Evolutionary conservation across 2,113 vertebrate genomes (phyloP), one percentile per base, ranked within the genome.

Genomic region (Elanoides forficatus): DNA sequence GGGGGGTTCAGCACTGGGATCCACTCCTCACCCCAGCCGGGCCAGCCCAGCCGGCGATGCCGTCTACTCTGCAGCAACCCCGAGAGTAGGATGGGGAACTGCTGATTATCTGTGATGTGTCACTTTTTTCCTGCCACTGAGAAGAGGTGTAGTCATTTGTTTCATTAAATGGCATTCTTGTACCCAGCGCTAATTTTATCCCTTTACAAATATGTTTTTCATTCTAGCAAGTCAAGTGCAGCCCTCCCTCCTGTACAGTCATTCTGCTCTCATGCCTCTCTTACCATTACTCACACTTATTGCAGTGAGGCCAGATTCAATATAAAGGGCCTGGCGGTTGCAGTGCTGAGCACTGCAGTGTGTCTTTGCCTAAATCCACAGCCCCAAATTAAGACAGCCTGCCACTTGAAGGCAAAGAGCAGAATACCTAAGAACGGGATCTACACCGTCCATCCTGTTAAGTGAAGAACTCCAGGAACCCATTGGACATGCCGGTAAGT

Each of bases 191-290:
- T 96, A 91, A 96, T 91, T 94, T 88, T 88, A 94, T 84, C 86
- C 80, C 47, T 96, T 94, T 89, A 96, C 59, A 94, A 94, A 92
- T 70, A 76, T 34, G 75, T 81, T 96, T 96, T 96, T 83, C 50
- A 36, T 29, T 68, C 56, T 15, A 68, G 80, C 86, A 60, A 88
- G 66, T 59, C 79, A 86, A 83, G 40, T 40, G 34, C 71, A 76
- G 82, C 79, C 86, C 68, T 91, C 40, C 43, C 84, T 70, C 21
- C 83, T 71, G 58, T 86, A 82, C 91, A 96, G 78, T 95, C 95
- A 90, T 65, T 90, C 90, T 82, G 79, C 67, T 93, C 86, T 92
- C 85, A 55, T 52, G 85, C 59, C 66, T 92, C 70, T 85, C 36
- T 82, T 55, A 43, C 53, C 83, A 70, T 95, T 93, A 94, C 86